Conservation (phyloP, 1,140 invertebrate genomes). For the Sitobion miscanthi region DNA sequence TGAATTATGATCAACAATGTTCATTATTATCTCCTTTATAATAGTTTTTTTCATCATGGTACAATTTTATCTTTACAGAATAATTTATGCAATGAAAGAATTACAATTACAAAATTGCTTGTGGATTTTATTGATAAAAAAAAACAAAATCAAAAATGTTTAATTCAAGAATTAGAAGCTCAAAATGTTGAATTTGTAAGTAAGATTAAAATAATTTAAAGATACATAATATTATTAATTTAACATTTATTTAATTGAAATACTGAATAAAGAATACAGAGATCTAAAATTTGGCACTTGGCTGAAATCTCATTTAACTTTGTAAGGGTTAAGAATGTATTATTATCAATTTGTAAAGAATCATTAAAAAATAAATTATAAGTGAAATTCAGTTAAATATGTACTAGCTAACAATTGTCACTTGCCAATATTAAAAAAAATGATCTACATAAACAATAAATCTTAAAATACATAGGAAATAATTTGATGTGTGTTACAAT, state of each 20-base stretch:
- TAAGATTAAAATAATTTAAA: not conserved
- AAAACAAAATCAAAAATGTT: slow-evolving; percentile 37
- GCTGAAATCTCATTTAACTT: not conserved
- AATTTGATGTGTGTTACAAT: not conserved
- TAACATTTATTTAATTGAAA: not conserved
- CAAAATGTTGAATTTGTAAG: slow-evolving; percentile 35
- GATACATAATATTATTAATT: not conserved
- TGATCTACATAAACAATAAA: not conserved
- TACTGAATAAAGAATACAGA: not conserved
- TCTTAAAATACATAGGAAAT: not conserved
- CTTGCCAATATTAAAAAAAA: too few species aligned
- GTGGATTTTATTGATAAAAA: slow-evolving; percentile 51
- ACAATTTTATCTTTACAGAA: slow-evolving; percentile 19
- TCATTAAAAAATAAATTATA: not conserved
- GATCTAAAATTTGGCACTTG: too few species aligned
- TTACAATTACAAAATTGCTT: slow-evolving; percentile 32
- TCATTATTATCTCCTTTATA: not conserved
- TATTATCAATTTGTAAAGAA: not conserved
- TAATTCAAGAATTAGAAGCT: slow-evolving; percentile 47
- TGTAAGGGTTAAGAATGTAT: not conserved
- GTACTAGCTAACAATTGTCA: too few species aligned
- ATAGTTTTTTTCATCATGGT: not conserved
- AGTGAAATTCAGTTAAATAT: not conserved
- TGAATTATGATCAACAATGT: not conserved
- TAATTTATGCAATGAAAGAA: slow-evolving; percentile 41